Evolutionary conservation across 1,140 invertebrate species (phyloP).

Genomic region (Pseudomyrmex pallidus): DNA sequence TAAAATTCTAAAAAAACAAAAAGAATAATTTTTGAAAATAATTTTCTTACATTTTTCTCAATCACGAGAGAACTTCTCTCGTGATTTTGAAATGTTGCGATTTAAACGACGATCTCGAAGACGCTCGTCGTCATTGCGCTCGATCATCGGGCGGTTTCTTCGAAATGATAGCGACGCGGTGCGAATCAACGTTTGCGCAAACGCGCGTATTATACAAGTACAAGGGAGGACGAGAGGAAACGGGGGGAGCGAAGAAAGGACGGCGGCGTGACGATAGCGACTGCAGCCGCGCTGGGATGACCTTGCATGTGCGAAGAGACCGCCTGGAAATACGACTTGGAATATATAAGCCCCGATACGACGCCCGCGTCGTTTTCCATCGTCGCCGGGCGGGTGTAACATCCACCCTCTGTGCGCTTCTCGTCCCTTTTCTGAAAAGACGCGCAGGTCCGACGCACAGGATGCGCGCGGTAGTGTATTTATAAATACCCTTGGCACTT

Average conservation of each 20-base stretch:
- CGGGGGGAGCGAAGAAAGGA: conserved; percentile 31
- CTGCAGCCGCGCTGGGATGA: conserved; percentile 80
- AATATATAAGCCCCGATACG: conserved; percentile 73
- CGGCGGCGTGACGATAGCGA: conserved; percentile 79
- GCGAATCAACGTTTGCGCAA: conserved; percentile 47
- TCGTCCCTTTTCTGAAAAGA: conserved; percentile 64
- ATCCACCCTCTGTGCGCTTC: conserved; percentile 62
- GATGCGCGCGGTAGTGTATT: conserved; percentile 71
- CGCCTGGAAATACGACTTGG: conserved; percentile 60
- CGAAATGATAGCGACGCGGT: conserved; percentile 43
- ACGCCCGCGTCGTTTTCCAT: conserved; percentile 47
- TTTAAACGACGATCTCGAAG: neutral
- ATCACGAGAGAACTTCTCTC: too few relatives aligned
- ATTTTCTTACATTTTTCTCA: too few relatives aligned
- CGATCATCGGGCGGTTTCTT: conserved; percentile 2
- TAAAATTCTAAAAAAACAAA: too few relatives aligned
- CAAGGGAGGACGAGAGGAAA: neutral
- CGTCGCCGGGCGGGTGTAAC: conserved; percentile 14
- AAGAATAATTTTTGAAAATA: too few relatives aligned
- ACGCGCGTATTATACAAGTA: conserved; percentile 23
- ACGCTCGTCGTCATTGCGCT: neutral
- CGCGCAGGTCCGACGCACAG: conserved; percentile 75
- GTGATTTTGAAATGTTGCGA: neutral
- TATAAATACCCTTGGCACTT: conserved; percentile 78
- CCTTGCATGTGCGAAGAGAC: conserved; percentile 79